These are phyloP conservation scores for Solea solea DNA, from an alignment of 2,113 vertebrate genomes.

Conservation along the genomic window DNA sequence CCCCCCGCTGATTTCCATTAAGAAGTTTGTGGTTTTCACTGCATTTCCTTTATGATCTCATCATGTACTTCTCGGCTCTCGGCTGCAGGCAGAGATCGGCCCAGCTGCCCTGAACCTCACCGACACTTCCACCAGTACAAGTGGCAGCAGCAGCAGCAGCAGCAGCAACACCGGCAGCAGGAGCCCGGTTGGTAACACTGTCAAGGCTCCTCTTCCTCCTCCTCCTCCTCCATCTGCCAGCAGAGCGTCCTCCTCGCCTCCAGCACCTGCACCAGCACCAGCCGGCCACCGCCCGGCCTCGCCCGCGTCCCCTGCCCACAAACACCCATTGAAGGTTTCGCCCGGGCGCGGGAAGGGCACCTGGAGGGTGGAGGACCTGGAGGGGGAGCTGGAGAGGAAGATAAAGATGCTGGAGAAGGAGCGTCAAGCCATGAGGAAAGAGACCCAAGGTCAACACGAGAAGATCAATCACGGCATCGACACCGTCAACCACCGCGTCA, in stretches of 20 bases:
- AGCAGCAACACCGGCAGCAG: slow-evolving; percentile 22
- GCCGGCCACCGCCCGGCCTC: slow-evolving; percentile 56
- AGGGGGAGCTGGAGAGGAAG: slow-evolving; percentile 92
- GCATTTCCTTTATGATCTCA: background rate
- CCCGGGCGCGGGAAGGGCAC: slow-evolving; percentile 75
- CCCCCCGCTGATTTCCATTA: background rate
- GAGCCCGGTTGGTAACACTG: slow-evolving; percentile 20
- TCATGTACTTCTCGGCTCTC: background rate
- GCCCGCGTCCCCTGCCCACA: slow-evolving; percentile 44
- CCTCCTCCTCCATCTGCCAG: slow-evolving; percentile 30
- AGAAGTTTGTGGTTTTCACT: no score
- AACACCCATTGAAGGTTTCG: slow-evolving; percentile 50
- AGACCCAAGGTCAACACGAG: slow-evolving; percentile 86
- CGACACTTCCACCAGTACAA: slow-evolving; percentile 43
- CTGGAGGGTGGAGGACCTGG: slow-evolving; percentile 92
- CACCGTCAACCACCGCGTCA: slow-evolving; percentile 86
- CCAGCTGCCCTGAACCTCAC: slow-evolving; percentile 81
- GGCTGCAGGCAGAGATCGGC: slow-evolving; percentile 83
- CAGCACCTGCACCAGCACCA: slow-evolving; percentile 6
- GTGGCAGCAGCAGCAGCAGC: slow-evolving; percentile 14
- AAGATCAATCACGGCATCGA: slow-evolving; percentile 90
- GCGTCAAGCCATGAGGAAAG: slow-evolving; percentile 83
- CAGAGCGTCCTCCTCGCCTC: slow-evolving; percentile 37
- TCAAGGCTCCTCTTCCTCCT: slow-evolving; percentile 26
- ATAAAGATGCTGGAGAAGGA: slow-evolving; percentile 93